A percentile compares a stretch with the other conserved stretches of the same genome.
These are phyloP conservation scores for Reticulitermes speratus DNA, from an alignment of 1,140 invertebrate genomes.

Conservation along the genomic window DNA sequence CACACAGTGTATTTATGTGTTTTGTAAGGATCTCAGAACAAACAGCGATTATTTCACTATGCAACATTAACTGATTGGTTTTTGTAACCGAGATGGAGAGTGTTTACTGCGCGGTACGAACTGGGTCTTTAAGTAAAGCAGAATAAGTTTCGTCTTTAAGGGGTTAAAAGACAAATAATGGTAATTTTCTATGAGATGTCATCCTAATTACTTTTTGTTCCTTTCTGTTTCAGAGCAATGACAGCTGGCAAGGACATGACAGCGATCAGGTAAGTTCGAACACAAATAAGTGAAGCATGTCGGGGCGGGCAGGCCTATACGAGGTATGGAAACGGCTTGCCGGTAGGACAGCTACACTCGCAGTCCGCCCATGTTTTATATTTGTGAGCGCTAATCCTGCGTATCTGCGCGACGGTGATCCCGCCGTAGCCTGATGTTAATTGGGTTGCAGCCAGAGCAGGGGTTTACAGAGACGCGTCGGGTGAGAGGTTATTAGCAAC, in stretches of 20 bases:
- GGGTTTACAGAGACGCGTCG: not conserved
- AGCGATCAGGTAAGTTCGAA: slow-evolving; percentile 57
- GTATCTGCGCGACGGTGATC: not conserved
- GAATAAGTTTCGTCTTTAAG: too few relatives aligned
- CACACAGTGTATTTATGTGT: too few relatives aligned
- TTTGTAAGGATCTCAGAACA: too few relatives aligned
- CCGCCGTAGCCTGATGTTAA: not conserved
- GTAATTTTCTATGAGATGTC: not conserved
- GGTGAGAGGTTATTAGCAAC: too few relatives aligned
- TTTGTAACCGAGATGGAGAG: too few relatives aligned
- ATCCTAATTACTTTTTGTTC: slow-evolving; percentile 30
- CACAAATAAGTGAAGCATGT: not conserved
- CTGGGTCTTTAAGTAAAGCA: too few relatives aligned
- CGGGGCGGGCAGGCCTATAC: too few relatives aligned
- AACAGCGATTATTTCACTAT: too few relatives aligned
- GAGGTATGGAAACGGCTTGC: not conserved
- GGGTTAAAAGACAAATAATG: too few relatives aligned
- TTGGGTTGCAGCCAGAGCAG: not conserved
- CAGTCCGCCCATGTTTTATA: not conserved
- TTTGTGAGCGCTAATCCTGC: not conserved
- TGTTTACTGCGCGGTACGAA: too few relatives aligned
- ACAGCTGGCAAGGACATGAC: slow-evolving; percentile 61
- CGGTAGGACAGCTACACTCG: not conserved
- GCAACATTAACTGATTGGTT: too few relatives aligned
- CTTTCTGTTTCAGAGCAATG: slow-evolving; percentile 57